These are phyloP conservation scores for Sinosuthora webbiana DNA, from an alignment of 2,113 vertebrate genomes.

Conservation along the genomic window DNA sequence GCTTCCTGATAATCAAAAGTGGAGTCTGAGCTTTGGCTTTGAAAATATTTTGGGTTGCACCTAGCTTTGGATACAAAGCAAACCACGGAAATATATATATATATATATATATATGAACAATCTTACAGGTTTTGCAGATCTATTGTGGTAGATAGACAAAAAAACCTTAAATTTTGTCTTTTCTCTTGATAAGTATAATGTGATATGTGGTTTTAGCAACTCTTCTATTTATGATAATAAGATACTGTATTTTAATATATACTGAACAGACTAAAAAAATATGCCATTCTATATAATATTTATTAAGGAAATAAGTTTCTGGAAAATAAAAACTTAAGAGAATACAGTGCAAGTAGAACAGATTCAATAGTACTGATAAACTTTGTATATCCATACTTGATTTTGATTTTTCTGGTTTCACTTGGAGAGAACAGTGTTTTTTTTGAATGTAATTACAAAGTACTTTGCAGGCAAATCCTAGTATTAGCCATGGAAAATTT, in stretches of 20 bases:
- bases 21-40: not conserved
- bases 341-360: not conserved
- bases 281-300: not conserved
- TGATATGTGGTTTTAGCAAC: not conserved
- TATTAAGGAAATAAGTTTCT: not conserved
- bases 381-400: not conserved
- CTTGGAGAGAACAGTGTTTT: not conserved
- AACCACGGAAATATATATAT: fast-evolving
- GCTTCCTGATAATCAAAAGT: not conserved
- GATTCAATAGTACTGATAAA: not conserved
- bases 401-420: not conserved
- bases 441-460: not conserved
- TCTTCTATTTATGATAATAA: not conserved
- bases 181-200: not conserved
- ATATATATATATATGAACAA: fast-evolving
- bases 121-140: not conserved
- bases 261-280: not conserved
- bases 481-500: not conserved
- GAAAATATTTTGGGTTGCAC: not conserved
- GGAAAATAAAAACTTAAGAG: not conserved
- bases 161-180: not conserved
- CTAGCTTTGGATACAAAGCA: not conserved
- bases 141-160: not conserved
- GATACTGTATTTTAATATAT: not conserved
- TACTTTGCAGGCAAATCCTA: not conserved